Evolutionary conservation across 1,140 invertebrate genomes (phyloP).

Genomic region (Drosophila eugracilis): DNA sequence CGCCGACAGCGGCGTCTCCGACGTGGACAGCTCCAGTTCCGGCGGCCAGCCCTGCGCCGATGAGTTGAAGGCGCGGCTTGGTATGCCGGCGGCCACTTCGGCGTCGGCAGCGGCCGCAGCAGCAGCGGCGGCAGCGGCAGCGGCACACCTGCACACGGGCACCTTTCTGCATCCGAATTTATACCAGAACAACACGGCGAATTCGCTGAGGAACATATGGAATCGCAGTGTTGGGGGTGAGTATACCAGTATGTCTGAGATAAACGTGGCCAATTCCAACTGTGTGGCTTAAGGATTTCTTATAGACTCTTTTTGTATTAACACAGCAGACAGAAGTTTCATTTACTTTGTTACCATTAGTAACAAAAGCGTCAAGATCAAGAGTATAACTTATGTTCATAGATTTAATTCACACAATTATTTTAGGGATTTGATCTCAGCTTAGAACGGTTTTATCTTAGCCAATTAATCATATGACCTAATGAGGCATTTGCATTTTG

Average conservation of each 20-base stretch:
- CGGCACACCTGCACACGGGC: conserved; percentile 76
- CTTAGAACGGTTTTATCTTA: conserved; percentile 21
- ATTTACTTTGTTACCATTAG: no score
- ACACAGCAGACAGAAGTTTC: no score
- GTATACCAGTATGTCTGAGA: conserved; percentile 38
- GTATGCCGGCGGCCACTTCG: conserved; percentile 82
- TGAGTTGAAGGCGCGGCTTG: conserved; percentile 93
- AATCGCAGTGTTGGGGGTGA: conserved; percentile 84
- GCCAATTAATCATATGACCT: conserved; percentile 32
- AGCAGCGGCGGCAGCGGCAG: conserved; percentile 66
- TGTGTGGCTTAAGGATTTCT: neutral
- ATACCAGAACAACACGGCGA: conserved; percentile 83
- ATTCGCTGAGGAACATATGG: conserved; percentile 84
- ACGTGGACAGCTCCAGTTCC: conserved; percentile 97
- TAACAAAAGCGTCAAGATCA: no score
- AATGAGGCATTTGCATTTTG: conserved; percentile 31
- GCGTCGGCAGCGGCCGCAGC: conserved; percentile 67
- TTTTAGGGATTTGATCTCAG: conserved; percentile 3
- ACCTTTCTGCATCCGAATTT: conserved; percentile 85
- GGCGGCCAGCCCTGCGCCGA: conserved; percentile 94
- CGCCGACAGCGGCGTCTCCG: conserved; percentile 97
- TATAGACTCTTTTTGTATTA: no score
- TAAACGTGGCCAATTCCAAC: neutral
- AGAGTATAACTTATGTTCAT: no score
- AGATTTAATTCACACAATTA: neutral